These are phyloP conservation scores for Myopa testacea DNA, from an alignment of 2,888 invertebrate species.

Conservation along the genomic window DNA sequence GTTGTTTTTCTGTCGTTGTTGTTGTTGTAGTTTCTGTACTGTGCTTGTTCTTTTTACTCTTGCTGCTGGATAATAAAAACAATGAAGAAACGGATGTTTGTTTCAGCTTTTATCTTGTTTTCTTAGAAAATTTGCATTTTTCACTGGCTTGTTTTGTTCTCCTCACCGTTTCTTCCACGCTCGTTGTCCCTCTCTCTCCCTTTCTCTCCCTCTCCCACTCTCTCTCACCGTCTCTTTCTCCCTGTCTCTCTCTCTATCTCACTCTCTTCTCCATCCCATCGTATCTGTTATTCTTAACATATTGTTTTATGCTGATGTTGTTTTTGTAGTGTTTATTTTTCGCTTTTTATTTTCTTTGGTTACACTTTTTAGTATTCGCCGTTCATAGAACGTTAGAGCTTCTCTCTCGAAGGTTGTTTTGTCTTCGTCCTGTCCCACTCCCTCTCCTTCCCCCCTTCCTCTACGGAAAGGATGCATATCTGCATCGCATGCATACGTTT, in stretches of 20 bases:
- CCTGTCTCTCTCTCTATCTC: not conserved
- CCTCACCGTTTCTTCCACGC: not conserved
- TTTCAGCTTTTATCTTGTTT: constrained; percentile 13
- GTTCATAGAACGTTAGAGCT: not conserved
- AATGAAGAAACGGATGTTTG: not conserved
- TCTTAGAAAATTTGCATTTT: constrained; percentile 23
- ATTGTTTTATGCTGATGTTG: not conserved
- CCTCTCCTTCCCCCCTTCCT: not conserved
- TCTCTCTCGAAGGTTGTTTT: not conserved
- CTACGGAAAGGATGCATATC: not conserved
- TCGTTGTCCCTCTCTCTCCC: not conserved
- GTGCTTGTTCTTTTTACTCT: not conserved
- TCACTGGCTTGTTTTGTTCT: not conserved
- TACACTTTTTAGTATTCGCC: not conserved
- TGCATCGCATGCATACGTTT: constrained; percentile 6
- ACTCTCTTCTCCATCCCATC: too few relatives aligned
- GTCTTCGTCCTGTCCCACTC: not conserved
- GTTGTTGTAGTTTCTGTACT: not conserved
- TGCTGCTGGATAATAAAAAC: constrained; percentile 37
- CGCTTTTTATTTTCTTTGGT: too few relatives aligned
- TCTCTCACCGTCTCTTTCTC: not conserved
- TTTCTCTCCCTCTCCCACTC: too few relatives aligned
- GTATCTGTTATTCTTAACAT: not conserved
- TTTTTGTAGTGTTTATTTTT: not conserved
- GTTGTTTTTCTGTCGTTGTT: not conserved